Conservation (phyloP, 2,888 invertebrate genomes). For the Sesia bembeciformis region DNA sequence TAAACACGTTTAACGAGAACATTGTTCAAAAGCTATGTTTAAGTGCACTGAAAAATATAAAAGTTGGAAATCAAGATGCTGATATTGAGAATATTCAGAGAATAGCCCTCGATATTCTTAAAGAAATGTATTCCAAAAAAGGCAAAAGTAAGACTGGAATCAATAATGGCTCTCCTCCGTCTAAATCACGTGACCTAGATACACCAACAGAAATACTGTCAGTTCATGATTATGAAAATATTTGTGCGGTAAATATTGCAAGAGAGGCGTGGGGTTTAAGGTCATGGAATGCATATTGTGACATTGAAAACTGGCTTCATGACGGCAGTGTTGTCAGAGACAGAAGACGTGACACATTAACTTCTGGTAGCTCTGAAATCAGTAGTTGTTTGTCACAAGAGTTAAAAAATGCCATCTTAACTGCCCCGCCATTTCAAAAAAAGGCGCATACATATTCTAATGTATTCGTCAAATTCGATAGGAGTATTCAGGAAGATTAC, state of each 20-base stretch:
- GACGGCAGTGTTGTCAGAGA: slow-evolving; percentile 77
- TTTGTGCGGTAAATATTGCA: slow-evolving; percentile 78
- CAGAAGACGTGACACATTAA: slow-evolving; percentile 70
- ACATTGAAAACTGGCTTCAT: slow-evolving; percentile 77
- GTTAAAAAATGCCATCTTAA: slow-evolving; percentile 53
- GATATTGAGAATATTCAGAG: slow-evolving; percentile 71
- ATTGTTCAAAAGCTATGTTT: slow-evolving; percentile 69
- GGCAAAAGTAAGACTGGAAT: slow-evolving; percentile 52
- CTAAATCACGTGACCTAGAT: slow-evolving; percentile 63
- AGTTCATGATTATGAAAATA: slow-evolving; percentile 79
- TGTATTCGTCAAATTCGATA: slow-evolving; percentile 60
- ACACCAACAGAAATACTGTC: slow-evolving; percentile 75
- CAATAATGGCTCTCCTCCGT: slow-evolving; percentile 36
- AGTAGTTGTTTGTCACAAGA: slow-evolving; percentile 65
- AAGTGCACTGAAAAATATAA: slow-evolving; percentile 69
- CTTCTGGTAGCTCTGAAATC: slow-evolving; percentile 74
- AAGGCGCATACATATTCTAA: slow-evolving; percentile 62
- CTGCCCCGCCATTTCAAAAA: slow-evolving; percentile 61
- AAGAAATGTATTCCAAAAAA: slow-evolving; percentile 69
- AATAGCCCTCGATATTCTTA: slow-evolving; percentile 67
- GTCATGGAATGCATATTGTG: slow-evolving; percentile 78
- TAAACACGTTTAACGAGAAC: slow-evolving; percentile 70
- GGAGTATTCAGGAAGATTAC: slow-evolving; percentile 64
- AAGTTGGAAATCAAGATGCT: slow-evolving; percentile 70
- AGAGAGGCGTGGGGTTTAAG: slow-evolving; percentile 78